Base-by-base conservation (phyloP, 2,888 invertebrate species). In the Cheilosia vulpina region DNA sequence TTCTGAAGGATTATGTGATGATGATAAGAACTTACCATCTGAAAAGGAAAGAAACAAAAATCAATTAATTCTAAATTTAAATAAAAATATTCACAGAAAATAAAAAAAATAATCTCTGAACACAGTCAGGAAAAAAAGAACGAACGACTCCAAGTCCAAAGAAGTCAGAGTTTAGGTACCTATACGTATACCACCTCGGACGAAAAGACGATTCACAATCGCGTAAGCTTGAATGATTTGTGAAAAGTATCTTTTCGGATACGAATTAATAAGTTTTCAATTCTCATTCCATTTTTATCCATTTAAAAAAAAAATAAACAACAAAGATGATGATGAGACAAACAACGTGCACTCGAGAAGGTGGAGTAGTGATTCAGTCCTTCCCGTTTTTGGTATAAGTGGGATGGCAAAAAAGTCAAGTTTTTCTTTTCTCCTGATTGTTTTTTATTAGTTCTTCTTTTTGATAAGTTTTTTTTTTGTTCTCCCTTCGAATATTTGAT, bases 11-110 rank as follows among this genome's bases (percentile, higher is more conserved):
- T 92, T 92, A 90, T 91, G 91, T 91, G 91, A 78, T 87, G 87
- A 92, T 92, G 92, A 92, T 91, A 92, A 91, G 91, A 91, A 92
- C 92, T 92, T 92, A 92, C 92, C 92, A 92, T 92, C 92, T 92
- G 92, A 80, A 92, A 92, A 73, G 87, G 88, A 69, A 87, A 6
- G 84, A 50, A 79, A 60, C 55, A 65, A 57, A 73, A 87, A 76
- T 88, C 87, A 88, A 89, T 88, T 89, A 89, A 89, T 90, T 90
- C 89, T 88, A 88, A 90, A 90, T 89, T 55, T 66, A 47, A 71
- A 72, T 50, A 63, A 57, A 72, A 71, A 72, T 57, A 47, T 58
- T 38, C 15, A 52, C 21, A 71, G n/a, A 66, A 72, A 38, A 72
- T 34, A 24, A 43, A 24, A 43, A 68, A 53, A 79, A 45, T 63